Evolutionary conservation across 2,797 vertebrate species (phyloP).

Genomic region (Catostomus latipinnis): DNA sequence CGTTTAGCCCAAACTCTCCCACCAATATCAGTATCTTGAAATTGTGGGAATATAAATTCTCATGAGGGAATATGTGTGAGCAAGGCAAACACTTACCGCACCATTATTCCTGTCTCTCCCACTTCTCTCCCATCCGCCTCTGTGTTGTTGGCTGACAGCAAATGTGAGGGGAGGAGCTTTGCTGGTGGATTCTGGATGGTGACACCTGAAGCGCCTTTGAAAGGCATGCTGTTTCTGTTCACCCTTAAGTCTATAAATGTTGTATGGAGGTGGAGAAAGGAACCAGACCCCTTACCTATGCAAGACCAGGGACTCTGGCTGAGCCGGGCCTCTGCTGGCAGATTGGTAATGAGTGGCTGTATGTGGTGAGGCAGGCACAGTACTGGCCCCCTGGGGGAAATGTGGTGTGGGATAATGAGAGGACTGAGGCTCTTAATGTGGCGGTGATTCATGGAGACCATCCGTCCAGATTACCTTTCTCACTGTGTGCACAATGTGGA

Average conservation of each 20-base stretch:
- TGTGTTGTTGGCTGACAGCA: constrained; percentile 83
- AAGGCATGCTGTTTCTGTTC: constrained; percentile 84
- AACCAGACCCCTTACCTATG: constrained; percentile 87
- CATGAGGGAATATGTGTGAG: constrained; percentile 81
- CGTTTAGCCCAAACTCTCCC: constrained; percentile 68
- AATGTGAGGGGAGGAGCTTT: constrained; percentile 69
- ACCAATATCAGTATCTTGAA: constrained; percentile 65
- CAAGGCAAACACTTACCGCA: constrained; percentile 86
- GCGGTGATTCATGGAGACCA: constrained; percentile 87
- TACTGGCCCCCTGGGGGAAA: constrained; percentile 67
- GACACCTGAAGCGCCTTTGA: constrained; percentile 89
- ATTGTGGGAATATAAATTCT: constrained; percentile 61
- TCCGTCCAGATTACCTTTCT: constrained; percentile 86
- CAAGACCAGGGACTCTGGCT: constrained; percentile 85
- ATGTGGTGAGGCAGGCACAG: constrained; percentile 77
- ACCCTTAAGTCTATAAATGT: constrained; percentile 78
- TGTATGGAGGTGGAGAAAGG: constrained; percentile 84
- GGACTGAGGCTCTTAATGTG: constrained; percentile 84
- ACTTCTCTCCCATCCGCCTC: constrained; percentile 67
- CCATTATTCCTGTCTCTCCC: constrained; percentile 85
- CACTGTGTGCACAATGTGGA: constrained; percentile 84
- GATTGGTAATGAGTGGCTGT: constrained; percentile 85
- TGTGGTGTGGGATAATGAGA: constrained; percentile 86
- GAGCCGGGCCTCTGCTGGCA: constrained; percentile 83
- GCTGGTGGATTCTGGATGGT: constrained; percentile 80